Evolutionary conservation across 2,113 vertebrate species (phyloP), one percentile per base, ranked within the genome.

Genomic region (Muntiacus reevesi): DNA sequence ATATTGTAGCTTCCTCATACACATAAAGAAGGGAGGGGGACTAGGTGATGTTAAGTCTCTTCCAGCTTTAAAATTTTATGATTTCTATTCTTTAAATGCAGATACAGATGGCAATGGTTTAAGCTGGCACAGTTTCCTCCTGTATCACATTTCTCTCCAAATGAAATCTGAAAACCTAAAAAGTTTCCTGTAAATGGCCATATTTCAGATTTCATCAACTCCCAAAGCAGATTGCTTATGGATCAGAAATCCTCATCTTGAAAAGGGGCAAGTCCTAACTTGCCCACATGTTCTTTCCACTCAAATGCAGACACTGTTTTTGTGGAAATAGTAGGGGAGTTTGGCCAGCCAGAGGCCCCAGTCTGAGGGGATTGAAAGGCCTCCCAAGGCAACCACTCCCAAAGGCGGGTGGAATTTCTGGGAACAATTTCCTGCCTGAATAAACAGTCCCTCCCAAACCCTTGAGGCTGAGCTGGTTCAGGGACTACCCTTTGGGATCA

Each of bases 301-400:
- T 85, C 92, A 43, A 87, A 87, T 4, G 6, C 71, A 40, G 67
- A 84, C 78, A 33, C 45, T 87, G 74, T 79, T 97, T 85, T 83
- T 89, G 85, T 89, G 93, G 60, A 89, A 96, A 88, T 6, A 89
- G 59, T 15, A 67, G 45, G 47, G 36, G 28, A 90, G 50, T 23
- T 89, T 17, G 47, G 97, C 78, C 40, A 54, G 57, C 57, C 87
- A 59, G 91, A 59, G 45, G 92, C 93, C 60, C 40, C 17, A 7
- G 59, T 67, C 82, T 5, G 52, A 27, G 89, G 14, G 67, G n/a
- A 84, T 1, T 40, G 71, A 87, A 95, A 97, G 36, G 92, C 83
- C 90, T 97, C 84, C 94, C 36, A 62, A 60, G 91, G 78, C 92
- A 95, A 83, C 97, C 90, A 36, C 96, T 97, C 90, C 94, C 92